Conservation (phyloP, 2,113 vertebrate species). For the Thomomys bottae region DNA sequence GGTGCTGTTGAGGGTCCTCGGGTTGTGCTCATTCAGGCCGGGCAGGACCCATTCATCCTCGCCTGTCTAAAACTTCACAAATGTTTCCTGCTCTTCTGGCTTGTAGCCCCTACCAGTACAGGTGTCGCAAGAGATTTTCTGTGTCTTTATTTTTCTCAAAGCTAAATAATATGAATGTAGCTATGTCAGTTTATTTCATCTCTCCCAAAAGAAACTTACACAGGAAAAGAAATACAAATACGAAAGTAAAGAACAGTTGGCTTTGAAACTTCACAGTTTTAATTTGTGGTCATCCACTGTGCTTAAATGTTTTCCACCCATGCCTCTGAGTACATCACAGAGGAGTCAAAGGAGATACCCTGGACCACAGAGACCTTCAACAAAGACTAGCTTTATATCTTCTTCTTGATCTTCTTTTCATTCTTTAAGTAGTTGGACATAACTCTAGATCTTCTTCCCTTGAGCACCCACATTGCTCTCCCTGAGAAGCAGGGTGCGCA, state of each 20-base stretch:
- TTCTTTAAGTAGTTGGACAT: no score
- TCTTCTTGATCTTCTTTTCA: no score
- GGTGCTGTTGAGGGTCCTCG: neutral
- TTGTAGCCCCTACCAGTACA: neutral
- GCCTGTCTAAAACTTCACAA: fast-evolving
- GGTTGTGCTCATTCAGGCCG: neutral
- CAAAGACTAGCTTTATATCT: no score
- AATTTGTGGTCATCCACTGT: neutral
- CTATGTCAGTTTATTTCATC: slow-evolving; percentile 14
- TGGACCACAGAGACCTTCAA: no score
- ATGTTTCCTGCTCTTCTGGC: neutral
- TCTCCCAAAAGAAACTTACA: neutral
- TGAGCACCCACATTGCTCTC: no score
- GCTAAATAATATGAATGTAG: neutral
- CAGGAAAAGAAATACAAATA: neutral
- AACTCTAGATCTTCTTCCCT: no score
- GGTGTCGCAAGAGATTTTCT: neutral
- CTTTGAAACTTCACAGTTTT: neutral
- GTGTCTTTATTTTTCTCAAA: neutral
- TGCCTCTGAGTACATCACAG: neutral
- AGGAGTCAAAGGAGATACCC: no score
- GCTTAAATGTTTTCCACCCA: neutral
- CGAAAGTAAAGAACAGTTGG: neutral
- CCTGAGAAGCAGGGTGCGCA: no score
- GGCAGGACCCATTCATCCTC: neutral